Evolutionary conservation across 2,888 invertebrate species (phyloP).

Genomic region (Malachius bipustulatus): DNA sequence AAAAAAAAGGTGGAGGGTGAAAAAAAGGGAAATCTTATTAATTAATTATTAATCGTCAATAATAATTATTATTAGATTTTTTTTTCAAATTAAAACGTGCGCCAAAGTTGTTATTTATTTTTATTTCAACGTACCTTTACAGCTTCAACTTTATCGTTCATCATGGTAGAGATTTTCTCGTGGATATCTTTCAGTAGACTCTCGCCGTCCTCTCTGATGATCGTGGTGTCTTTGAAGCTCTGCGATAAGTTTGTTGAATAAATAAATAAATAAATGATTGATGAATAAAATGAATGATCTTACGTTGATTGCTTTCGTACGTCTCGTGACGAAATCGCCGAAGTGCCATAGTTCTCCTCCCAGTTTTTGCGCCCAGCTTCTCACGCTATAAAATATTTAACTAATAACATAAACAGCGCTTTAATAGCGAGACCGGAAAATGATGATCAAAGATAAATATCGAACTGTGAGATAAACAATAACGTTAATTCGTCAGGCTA

Average conservation of each 20-base stretch:
- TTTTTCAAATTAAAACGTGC: too few species aligned
- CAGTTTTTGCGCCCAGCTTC: conserved; percentile 71
- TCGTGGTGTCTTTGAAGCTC: conserved; percentile 66
- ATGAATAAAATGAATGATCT: too few species aligned
- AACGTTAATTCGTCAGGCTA: background rate
- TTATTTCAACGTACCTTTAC: conserved; percentile 48
- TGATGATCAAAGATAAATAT: too few species aligned
- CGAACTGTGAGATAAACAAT: too few species aligned
- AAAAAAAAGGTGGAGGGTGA: background rate
- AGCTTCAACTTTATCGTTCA: conserved; percentile 78
- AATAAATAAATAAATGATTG: conserved; percentile 2
- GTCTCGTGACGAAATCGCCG: conserved; percentile 68
- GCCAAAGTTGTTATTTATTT: conserved; percentile 1
- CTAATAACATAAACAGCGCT: too few species aligned
- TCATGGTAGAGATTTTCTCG: conserved; percentile 74
- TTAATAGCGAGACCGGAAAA: too few species aligned
- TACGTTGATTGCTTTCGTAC: conserved; percentile 67
- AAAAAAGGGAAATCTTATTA: background rate
- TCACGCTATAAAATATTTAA: conserved; percentile 48
- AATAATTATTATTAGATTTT: too few species aligned
- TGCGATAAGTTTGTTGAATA: conserved; percentile 26
- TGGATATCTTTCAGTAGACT: conserved; percentile 72
- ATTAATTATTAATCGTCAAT: background rate
- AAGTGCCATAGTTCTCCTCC: conserved; percentile 70
- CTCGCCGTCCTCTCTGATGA: conserved; percentile 64